These are phyloP conservation scores for Achlya flavicornis DNA, from an alignment of 2,888 invertebrate species.

Conservation along the genomic window DNA sequence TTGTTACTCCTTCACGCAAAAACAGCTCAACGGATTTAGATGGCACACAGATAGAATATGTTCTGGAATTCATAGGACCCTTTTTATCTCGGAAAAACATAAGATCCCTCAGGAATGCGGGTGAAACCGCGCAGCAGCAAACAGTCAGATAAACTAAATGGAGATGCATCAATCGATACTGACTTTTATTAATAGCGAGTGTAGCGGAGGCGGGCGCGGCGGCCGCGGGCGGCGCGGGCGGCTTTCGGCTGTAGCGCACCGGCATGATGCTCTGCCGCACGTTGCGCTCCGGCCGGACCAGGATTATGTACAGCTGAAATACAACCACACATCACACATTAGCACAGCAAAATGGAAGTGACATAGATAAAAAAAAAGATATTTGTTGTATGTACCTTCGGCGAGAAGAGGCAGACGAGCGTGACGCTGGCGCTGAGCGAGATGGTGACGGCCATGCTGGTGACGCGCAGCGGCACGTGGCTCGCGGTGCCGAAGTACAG, in stretches of 20 bases:
- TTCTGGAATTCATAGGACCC: too few species aligned
- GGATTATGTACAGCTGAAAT: slow-evolving; percentile 93
- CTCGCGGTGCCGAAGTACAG: slow-evolving; percentile 97
- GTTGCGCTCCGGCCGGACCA: slow-evolving; percentile 94
- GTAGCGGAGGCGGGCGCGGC: slow-evolving; percentile 66
- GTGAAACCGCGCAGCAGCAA: too few species aligned
- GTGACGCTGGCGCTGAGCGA: slow-evolving; percentile 96
- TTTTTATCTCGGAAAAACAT: too few species aligned
- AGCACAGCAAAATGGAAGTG: too few species aligned
- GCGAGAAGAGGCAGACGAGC: slow-evolving; percentile 94
- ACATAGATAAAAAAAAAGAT: too few species aligned
- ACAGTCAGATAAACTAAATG: neutral
- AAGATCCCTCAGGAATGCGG: too few species aligned
- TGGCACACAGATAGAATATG: too few species aligned
- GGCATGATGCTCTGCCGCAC: slow-evolving; percentile 95
- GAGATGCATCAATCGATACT: slow-evolving; percentile 24
- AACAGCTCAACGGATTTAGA: too few species aligned
- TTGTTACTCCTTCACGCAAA: too few species aligned
- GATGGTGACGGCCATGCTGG: slow-evolving; percentile 96
- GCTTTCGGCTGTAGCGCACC: slow-evolving; percentile 78
- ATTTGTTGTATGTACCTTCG: slow-evolving; percentile 81
- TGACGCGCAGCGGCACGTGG: slow-evolving; percentile 93
- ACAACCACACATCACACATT: neutral
- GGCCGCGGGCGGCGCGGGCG: slow-evolving; percentile 54
- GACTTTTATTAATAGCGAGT: slow-evolving; percentile 52